Percentiles rank a stretch among this genome's conserved stretches.
phyloP scores from a whole-genome alignment of 1,140 invertebrate species.

The Lysiphlebus fabarum region DNA sequence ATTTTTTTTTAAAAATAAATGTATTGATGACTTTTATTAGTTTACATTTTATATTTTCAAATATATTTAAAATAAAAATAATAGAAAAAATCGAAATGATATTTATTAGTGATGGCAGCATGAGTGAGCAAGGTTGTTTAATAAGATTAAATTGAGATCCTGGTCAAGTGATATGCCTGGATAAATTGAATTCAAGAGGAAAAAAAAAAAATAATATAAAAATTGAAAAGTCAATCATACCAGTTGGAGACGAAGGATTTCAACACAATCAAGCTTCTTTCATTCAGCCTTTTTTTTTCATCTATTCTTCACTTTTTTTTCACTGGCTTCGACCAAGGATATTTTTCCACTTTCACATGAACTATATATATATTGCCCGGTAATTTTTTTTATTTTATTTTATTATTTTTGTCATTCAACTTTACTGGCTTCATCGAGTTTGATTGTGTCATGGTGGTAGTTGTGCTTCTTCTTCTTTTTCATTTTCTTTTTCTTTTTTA shows the following conservation, averaged over 20 bases:
- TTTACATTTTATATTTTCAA: too few species aligned
- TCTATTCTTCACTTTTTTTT: neutral
- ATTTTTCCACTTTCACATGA: neutral
- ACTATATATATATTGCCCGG: neutral
- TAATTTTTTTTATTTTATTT: neutral
- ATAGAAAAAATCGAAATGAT: neutral
- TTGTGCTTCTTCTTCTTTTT: conserved; percentile 8
- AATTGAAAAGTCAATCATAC: neutral
- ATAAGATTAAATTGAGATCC: conserved; percentile 17
- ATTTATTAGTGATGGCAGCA: neutral
- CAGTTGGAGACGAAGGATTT: neutral
- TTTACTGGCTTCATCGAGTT: conserved; percentile 13
- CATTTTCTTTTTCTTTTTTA: neutral
- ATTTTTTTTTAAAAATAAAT: too few species aligned
- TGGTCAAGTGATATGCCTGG: conserved; percentile 15
- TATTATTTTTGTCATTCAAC: neutral
- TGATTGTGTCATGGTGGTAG: conserved; percentile 8
- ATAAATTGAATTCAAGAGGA: neutral
- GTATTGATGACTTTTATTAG: too few species aligned
- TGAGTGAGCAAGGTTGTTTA: neutral
- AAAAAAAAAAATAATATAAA: neutral
- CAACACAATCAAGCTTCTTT: neutral
- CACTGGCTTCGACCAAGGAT: neutral
- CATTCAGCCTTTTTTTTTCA: neutral
- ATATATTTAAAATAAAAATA: too few species aligned